Evolutionary conservation across 2,113 vertebrate genomes (phyloP), one percentile per base, ranked within the genome.

Genomic region (Pterocles burchelli): DNA sequence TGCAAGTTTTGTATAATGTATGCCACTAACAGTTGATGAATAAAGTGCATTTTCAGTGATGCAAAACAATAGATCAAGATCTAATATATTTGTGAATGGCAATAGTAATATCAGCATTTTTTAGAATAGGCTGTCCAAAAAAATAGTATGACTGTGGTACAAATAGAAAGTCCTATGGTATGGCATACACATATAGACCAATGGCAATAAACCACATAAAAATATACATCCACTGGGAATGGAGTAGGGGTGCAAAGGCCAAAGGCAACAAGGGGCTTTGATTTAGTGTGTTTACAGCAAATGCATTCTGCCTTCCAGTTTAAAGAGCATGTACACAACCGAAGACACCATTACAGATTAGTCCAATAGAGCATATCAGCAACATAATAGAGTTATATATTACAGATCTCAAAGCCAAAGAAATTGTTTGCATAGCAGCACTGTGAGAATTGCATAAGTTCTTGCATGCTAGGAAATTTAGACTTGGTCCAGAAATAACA

Each of bases 381-480:
- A 59, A 33, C n/a, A 28, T 43, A 66, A 79, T 29, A 33, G 48
- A 83, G 34, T 26, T 88, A 48, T 59, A 36, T 38, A 46, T 66
- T 43, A 70, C 58, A 77, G 33, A 46, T 76, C 38, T 76, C 48
- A 89, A 86, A 91, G 59, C 43, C 72, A 61, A 88, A 88, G 2
- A 51, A 90, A 74, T 93, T 91, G n/a, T 77, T 93, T 78, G 85
- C 85, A 85, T 74, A 90, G 88, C 81, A 96, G 79, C 82, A 85
- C 12, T 52, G 51, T 62, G 33, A 95, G 65, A 96, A 93, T 41
- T 80, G 63, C 10, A 0, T 43, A 85, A 87, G 46, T 78, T 71
- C 63, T 94, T 45, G 43, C 61, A 70, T 85, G 90, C 79, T 70
- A 71, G 61, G 51, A 88, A 66, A 85, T 89, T 51, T 48, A 65